Base-by-base conservation (phyloP, 2,888 invertebrate genomes). In the Eumerus sabulonum region DNA sequence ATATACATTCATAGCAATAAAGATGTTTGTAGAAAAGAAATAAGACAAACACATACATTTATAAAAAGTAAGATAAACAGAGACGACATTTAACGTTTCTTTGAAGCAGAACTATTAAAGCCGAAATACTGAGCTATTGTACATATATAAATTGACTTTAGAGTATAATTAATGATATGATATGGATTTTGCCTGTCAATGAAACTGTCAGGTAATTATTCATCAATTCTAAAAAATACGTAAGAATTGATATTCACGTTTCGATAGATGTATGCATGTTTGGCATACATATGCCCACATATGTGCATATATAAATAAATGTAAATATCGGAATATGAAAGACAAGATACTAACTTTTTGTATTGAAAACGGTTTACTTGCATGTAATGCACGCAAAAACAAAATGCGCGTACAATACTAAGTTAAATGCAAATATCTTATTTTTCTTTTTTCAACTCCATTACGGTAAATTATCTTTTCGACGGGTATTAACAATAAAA, bases 391-490 rank as follows among this genome's bases (percentile, higher is more conserved):
- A 63, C 35, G 62, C n/a, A 64, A 57, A 50, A 63, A 11, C 54
- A 18, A 54, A 67, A 60, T 11, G 40, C 59, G 53, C 53, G 59
- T 68, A 64, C n/a, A n/a, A n/a, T n/a, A 64, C 59, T 42, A 40
- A 64, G 64, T 53, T 57, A 35, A 59, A 76, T 63, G 36, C 53
- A 64, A 66, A 54, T 57, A 54, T 47, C 51, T 27, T 27, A 27
- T 27, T 60, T 76, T 60, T n/a, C n/a, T n/a, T 68, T 76, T 76
- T 64, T 38, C 64, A 64, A 53, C 59, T 71, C 71, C 71, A 71
- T 76, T 79, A 74, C 54, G 60, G 64, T 74, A 70, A 79, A 79
- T 79, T 79, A 64, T 74, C 79, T 64, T 73, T 73, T 68, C 59
- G 66, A 42, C 64, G 67, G 68, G 38, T 68, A 74, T 42, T 53